phyloP scores from a whole-genome alignment of 1,140 invertebrate genomes.

The Andrena cerasifolii region DNA sequence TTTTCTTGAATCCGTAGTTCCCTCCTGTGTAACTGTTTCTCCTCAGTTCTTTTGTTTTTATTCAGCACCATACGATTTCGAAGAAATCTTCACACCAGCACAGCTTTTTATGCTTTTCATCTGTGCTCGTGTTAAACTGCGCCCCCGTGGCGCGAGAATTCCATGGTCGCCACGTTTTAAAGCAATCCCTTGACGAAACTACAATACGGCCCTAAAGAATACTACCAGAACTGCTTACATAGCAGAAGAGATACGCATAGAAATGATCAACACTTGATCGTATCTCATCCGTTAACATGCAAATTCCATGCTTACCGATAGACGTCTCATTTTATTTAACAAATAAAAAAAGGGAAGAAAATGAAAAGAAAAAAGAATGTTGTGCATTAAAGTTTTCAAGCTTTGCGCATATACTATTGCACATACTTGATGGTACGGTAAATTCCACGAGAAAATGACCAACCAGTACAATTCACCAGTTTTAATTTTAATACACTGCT shows the following conservation, averaged over 20 bases:
- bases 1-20: slow-evolving; percentile 8
- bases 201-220: slow-evolving; percentile 10
- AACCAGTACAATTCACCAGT: background rate
- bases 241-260: slow-evolving; percentile 4
- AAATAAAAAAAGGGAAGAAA: background rate
- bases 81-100: slow-evolving; percentile 32
- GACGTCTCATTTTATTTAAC: background rate
- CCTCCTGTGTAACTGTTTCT: slow-evolving; percentile 3
- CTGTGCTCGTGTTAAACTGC: background rate
- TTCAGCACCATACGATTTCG: slow-evolving; percentile 50
- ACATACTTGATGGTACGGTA: background rate
- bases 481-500: background rate
- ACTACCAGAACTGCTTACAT: slow-evolving; percentile 5
- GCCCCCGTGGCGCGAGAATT: background rate
- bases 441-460: background rate
- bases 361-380: background rate
- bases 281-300: background rate
- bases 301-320: background rate
- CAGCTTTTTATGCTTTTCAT: slow-evolving; percentile 1
- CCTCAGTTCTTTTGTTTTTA: slow-evolving; percentile 26
- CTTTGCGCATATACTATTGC: background rate
- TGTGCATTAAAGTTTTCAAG: slow-evolving; percentile 16
- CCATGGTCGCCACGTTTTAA: slow-evolving; percentile 8
- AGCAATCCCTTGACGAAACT: background rate
- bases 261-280: background rate